Evolutionary conservation across 2,888 invertebrate genomes (phyloP), one percentile per base, ranked within the genome.

Genomic region (Eristalis pertinax): DNA sequence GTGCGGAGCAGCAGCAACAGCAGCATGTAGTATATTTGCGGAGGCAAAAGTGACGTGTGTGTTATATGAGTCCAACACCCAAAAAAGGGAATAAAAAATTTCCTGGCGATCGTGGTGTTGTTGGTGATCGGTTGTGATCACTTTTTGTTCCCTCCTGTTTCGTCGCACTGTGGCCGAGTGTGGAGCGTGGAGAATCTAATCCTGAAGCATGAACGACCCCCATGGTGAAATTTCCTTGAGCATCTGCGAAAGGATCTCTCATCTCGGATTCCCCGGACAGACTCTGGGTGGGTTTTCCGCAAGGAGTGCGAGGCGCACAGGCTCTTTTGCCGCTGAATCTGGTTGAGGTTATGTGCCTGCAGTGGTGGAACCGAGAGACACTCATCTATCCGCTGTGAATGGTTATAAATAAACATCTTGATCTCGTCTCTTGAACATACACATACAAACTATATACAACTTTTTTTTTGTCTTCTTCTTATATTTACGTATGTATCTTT

Each of bases 1-100:
- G 84, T 77, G 87, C 79, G 73, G 50, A 50, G 50, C 43, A 43
- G 43, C 43, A 43, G 43, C 50, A 43, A n/a, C 43, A 43, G 19
- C 50, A 87, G 79, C 67, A 62, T 43, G 74, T 41, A 80, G 78
- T 78, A 75, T 86, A 81, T 81, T 81, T 70, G 82, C 82, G 70
- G 81, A 76, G 81, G 75, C 75, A 64, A 79, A 83, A 84, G 87
- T 87, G 87, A 87, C 87, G 87, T 87, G 76, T 88, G 90, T 92
- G 92, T 92, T 92, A 92, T 92, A 92, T 92, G 92, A 92, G 92
- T 92, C 92, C 92, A 92, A 92, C 92, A 92, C 92, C 92, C 92
- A 92, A 92, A 92, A 92, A 92, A 92, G 92, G 92, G 92, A 92
- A 92, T 92, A 92, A 92, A 92, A 91, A 91, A 90, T 91, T 90